Percentiles rank a stretch among this genome's conserved stretches.
phyloP scores from a whole-genome alignment of 2,888 invertebrate genomes.

The Athalia rosae region DNA sequence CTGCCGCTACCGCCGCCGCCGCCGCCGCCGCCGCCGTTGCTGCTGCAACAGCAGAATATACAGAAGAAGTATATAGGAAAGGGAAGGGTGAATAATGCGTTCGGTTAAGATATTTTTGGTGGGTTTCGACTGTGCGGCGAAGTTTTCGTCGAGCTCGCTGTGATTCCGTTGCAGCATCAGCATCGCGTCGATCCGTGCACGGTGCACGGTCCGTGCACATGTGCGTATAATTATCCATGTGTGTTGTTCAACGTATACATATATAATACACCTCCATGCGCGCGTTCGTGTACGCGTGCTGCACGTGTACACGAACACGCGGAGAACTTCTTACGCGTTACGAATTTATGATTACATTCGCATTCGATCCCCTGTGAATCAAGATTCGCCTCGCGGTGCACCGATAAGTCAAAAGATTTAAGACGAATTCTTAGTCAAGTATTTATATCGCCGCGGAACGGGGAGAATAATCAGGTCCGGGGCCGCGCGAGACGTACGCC shows the following conservation, averaged over 20 bases:
- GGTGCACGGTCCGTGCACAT: too few species aligned
- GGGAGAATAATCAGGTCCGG: constrained; percentile 43
- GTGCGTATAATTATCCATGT: neutral
- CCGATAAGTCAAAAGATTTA: constrained; percentile 41
- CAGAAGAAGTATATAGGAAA: too few species aligned
- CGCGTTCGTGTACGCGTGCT: neutral
- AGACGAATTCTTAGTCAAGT: constrained; percentile 42
- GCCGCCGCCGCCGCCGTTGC: too few species aligned
- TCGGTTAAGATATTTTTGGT: too few species aligned
- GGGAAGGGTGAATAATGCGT: too few species aligned
- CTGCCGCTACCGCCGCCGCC: too few species aligned
- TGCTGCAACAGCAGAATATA: too few species aligned
- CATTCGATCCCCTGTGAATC: constrained; percentile 42
- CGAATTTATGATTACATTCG: constrained; percentile 34
- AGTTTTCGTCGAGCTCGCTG: too few species aligned
- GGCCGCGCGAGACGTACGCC: neutral
- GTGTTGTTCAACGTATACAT: constrained; percentile 5
- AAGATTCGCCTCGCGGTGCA: constrained; percentile 45
- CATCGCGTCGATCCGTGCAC: too few species aligned
- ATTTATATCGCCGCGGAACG: constrained; percentile 44
- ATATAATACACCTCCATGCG: neutral
- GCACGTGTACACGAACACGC: neutral
- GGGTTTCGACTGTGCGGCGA: too few species aligned
- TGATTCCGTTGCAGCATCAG: too few species aligned
- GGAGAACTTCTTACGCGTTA: constrained; percentile 21